phyloP scores from a whole-genome alignment of 2,113 vertebrate species.

The Phocoena phocoena region DNA sequence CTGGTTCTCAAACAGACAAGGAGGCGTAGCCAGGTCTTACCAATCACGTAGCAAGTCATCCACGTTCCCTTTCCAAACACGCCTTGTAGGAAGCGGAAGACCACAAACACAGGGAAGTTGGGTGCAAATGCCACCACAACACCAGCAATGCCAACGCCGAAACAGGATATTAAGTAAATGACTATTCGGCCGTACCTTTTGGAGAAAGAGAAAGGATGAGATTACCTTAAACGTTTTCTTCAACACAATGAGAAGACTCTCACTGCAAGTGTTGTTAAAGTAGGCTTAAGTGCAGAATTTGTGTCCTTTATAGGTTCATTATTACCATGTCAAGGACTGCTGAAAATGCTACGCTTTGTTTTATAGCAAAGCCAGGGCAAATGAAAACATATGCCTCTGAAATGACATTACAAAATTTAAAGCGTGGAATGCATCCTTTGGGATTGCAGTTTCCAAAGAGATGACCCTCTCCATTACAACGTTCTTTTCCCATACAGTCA shows the following conservation, averaged over 20 bases:
- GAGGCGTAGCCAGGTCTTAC: constrained; percentile 82
- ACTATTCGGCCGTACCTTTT: constrained; percentile 92
- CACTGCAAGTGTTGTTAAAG: neutral
- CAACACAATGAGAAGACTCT: neutral
- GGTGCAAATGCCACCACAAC: constrained; percentile 92
- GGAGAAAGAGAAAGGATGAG: constrained; percentile 48
- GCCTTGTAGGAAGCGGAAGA: constrained; percentile 93
- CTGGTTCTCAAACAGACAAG: neutral
- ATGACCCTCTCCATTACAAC: neutral
- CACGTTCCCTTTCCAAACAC: constrained; percentile 95
- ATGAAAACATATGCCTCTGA: neutral
- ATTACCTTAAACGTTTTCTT: neutral
- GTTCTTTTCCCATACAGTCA: fast-evolving
- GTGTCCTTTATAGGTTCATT: neutral
- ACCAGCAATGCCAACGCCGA: constrained; percentile 90
- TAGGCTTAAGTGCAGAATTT: neutral
- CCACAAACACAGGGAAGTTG: constrained; percentile 88
- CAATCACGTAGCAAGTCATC: constrained; percentile 94
- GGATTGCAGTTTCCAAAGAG: neutral
- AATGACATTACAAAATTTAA: neutral
- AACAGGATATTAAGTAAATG: constrained; percentile 91
- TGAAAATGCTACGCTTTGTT: neutral
- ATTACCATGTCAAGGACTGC: neutral
- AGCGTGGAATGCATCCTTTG: neutral
- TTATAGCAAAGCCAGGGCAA: neutral